These are phyloP conservation scores for Hydrochoerus hydrochaeris DNA, from an alignment of 2,113 vertebrate species.

Conservation along the genomic window DNA sequence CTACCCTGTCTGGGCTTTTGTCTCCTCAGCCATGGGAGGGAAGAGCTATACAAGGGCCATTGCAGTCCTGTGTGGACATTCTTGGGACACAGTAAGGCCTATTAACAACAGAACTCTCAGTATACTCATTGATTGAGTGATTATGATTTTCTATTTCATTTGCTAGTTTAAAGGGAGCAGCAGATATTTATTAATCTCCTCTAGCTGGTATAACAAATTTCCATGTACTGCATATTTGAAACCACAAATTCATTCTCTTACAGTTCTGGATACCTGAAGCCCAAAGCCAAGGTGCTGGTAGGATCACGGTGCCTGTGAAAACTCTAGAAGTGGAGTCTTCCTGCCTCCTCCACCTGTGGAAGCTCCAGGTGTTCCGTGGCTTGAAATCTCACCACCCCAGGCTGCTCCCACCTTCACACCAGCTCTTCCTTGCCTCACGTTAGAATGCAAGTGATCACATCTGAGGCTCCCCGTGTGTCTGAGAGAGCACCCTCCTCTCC, in stretches of 20 bases:
- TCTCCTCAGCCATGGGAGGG: neutral
- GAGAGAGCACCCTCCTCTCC: fast-evolving
- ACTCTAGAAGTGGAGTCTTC: no score
- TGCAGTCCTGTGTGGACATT: no score
- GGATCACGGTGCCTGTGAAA: neutral
- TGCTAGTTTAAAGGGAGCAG: neutral
- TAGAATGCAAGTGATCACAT: fast-evolving
- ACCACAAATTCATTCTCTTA: neutral
- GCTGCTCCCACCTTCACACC: fast-evolving
- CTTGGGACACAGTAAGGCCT: fast-evolving
- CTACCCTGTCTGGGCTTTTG: fast-evolving
- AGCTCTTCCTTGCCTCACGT: fast-evolving
- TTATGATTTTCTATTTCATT: no score
- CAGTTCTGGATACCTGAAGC: neutral
- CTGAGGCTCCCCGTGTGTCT: fast-evolving
- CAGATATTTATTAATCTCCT: neutral
- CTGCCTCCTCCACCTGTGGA: fast-evolving
- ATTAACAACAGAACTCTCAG: fast-evolving
- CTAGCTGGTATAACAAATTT: neutral
- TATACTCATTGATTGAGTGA: fast-evolving
- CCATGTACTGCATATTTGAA: neutral
- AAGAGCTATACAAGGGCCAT: fast-evolving
- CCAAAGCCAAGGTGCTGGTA: no score
- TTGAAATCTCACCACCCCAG: fast-evolving
- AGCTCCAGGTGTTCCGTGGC: fast-evolving